Evolutionary conservation across 2,113 vertebrate species (phyloP).

Genomic region (Dipodomys ordii): DNA sequence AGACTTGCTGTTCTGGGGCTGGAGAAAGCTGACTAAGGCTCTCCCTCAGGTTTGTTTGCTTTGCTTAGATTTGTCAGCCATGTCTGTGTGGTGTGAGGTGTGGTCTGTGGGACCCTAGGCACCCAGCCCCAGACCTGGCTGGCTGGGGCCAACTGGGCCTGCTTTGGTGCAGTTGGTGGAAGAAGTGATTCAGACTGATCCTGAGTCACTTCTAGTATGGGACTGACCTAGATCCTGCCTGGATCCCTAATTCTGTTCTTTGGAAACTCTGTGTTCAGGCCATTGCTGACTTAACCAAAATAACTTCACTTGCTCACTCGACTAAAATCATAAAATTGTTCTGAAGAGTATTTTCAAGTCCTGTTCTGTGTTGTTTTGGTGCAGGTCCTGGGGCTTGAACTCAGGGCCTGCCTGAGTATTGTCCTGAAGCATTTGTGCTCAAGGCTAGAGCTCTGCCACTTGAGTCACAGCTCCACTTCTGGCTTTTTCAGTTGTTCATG

Average conservation of each 20-base stretch:
- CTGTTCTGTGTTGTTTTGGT: not conserved
- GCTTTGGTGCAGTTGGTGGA: conserved; percentile 34
- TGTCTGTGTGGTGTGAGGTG: conserved; percentile 67
- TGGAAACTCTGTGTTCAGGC: not conserved
- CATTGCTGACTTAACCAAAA: not conserved
- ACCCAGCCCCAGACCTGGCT: conserved; percentile 59
- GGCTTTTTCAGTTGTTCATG: too few species aligned
- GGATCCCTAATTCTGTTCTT: conserved; percentile 42
- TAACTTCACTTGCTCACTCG: not conserved
- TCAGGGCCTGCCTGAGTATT: too few species aligned
- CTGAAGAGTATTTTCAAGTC: not conserved
- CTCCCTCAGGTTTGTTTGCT: conserved; percentile 58
- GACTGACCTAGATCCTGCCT: conserved; percentile 57
- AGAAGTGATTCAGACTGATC: conserved; percentile 61
- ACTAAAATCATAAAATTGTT: conserved; percentile 16
- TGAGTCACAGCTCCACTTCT: too few species aligned
- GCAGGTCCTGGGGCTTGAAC: not conserved
- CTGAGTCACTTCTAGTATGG: conserved; percentile 63
- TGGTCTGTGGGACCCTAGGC: conserved; percentile 63
- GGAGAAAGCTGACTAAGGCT: conserved; percentile 17
- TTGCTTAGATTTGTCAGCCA: conserved; percentile 55
- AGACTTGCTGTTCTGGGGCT: conserved; percentile 44
- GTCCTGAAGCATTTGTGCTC: too few species aligned
- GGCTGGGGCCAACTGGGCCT: conserved; percentile 24
- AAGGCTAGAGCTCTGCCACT: too few species aligned